Conservation (phyloP, 2,888 invertebrate genomes). For the Acanthococcus lagerstroemiae region DNA sequence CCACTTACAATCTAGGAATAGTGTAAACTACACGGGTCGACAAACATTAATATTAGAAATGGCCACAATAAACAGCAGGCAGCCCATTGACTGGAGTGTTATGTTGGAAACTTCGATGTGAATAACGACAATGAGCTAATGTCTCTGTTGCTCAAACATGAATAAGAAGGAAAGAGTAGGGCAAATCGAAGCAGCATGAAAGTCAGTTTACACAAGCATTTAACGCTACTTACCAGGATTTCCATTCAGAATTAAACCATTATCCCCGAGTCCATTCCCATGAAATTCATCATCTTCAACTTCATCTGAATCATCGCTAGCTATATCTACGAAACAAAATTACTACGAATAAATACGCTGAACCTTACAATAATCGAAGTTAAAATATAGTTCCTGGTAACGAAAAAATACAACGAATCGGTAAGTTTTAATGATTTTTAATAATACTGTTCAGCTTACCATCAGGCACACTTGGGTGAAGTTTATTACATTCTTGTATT, state of each 20-base stretch:
- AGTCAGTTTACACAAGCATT: too few species aligned
- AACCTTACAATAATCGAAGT: not conserved
- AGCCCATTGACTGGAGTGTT: too few species aligned
- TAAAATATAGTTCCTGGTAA: not conserved
- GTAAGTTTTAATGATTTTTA: too few species aligned
- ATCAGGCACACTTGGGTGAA: slow-evolving; percentile 1
- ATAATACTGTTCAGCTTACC: not conserved
- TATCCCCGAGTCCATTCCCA: not conserved
- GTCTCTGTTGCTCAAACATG: too few species aligned
- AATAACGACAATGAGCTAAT: too few species aligned
- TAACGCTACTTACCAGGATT: too few species aligned
- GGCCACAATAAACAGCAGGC: too few species aligned
- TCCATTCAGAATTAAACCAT: not conserved
- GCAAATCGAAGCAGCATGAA: too few species aligned
- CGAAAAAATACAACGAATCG: not conserved
- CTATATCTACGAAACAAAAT: not conserved
- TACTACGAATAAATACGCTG: not conserved
- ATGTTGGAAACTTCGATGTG: too few species aligned
- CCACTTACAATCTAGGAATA: not conserved
- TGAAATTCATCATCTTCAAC: not conserved
- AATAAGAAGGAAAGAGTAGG: too few species aligned
- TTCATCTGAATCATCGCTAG: not conserved
- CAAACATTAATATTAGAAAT: too few species aligned
- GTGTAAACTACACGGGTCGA: too few species aligned
- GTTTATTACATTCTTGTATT: slow-evolving; percentile 12